Percentiles rank a stretch among this genome's conserved stretches.
Conservation (phyloP, 1,140 invertebrate species). For the Trissolcus basalis region DNA sequence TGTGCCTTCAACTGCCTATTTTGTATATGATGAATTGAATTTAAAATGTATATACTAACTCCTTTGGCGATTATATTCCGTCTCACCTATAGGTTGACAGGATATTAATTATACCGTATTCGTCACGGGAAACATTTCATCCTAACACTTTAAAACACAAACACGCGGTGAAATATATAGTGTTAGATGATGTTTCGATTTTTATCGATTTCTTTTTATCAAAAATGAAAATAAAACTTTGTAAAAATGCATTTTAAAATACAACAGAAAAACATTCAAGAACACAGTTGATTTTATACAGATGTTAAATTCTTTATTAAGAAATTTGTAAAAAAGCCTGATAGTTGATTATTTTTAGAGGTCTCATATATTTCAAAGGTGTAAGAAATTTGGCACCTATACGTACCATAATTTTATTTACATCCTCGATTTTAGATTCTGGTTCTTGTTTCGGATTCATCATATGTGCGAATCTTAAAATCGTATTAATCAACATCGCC, state of each 20-base stretch:
- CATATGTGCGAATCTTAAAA: slow-evolving; percentile 41
- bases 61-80: no score
- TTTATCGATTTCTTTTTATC: no score
- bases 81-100: no score
- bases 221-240: not conserved
- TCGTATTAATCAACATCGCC: slow-evolving; percentile 48
- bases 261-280: not conserved
- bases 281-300: not conserved
- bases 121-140: no score
- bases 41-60: no score
- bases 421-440: slow-evolving; percentile 35
- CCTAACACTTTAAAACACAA: no score
- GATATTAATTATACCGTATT: no score
- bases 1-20: no score
- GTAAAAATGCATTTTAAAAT: not conserved
- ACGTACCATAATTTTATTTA: slow-evolving; percentile 40
- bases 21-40: no score
- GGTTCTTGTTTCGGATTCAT: slow-evolving; percentile 38
- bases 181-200: no score
- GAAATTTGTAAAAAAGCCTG: not conserved
- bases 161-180: no score
- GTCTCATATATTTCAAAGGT: no score
- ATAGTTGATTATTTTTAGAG: not conserved
- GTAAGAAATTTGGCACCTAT: slow-evolving; percentile 14
- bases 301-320: not conserved